Base-by-base conservation (phyloP, 2,797 vertebrate species). In the Myotis findleyi region DNA sequence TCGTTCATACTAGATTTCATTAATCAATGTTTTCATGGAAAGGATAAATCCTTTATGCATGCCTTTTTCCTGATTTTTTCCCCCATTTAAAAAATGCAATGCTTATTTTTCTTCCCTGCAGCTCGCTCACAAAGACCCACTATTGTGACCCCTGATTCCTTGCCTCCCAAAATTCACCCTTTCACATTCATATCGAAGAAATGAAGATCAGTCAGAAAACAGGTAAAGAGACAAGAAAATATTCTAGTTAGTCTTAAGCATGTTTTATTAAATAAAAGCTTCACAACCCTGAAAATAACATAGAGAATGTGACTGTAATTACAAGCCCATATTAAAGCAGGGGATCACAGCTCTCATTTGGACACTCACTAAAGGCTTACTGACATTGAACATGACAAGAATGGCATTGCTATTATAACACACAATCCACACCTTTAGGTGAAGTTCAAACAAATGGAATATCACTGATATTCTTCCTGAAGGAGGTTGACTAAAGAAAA, bases 371-470 rank as follows among this genome's bases (percentile, higher is more conserved):
- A 96, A 91, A 94, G 64, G 51, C 72, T 96, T 97, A 96, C 96
- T 97, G 95, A 97, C 95, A 96, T 75, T 93, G 96, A 98, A 95
- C 95, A 97, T 97, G 97, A 96, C 95, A 97, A 96, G 92, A 97
- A 96, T 33, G 90, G 41, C 75, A 85, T 62, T 0, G 18, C 94
- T 95, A 82, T 96, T 95, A 89, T 66, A 94, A 66, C 95, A 83
- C 82, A 95, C 97, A 95, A 96, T 91, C 21, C 49, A 87, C 88
- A 92, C 94, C 96, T 92, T 93, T 82, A 95, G 71, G 4, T 30
- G n/a, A 82, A 79, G 92, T 92, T 95, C 95, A 96, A 80, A 73
- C 90, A 96, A 95, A 1, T 14, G 97, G 75, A 76, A 92, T 53
- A 7, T 80, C 0, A 0, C 71, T 51, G 5, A 62, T 79, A 91